Evolutionary conservation across 2,113 vertebrate genomes (phyloP).

Genomic region (Mirounga angustirostris): DNA sequence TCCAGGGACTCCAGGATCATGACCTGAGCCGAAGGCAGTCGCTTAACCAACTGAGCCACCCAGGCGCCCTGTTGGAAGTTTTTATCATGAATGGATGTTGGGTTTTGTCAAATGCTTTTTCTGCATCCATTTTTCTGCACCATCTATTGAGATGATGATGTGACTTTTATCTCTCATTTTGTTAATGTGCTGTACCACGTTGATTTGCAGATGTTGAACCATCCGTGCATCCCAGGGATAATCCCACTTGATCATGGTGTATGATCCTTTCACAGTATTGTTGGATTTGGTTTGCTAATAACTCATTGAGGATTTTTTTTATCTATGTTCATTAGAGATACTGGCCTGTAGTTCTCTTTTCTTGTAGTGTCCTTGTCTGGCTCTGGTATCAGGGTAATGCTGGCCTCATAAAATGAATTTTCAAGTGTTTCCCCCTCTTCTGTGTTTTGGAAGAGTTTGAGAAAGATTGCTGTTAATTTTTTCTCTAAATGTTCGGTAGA

Average conservation of each 20-base stretch:
- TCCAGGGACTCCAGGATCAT: too few relatives aligned
- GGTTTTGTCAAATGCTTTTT: background rate
- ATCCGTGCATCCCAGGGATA: background rate
- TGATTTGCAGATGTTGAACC: background rate
- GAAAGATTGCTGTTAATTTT: background rate
- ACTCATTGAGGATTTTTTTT: background rate
- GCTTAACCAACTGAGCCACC: too few relatives aligned
- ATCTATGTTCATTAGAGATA: background rate
- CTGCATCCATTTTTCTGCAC: background rate
- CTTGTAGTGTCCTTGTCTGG: background rate
- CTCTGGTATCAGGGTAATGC: background rate
- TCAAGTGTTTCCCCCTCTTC: background rate
- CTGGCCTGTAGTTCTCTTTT: background rate
- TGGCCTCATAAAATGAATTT: background rate
- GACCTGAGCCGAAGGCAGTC: too few relatives aligned
- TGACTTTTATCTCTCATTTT: background rate
- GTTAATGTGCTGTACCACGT: background rate
- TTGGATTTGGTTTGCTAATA: background rate
- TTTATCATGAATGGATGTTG: background rate
- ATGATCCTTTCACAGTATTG: background rate
- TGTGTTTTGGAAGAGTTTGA: background rate
- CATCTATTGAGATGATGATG: too few relatives aligned
- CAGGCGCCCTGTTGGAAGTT: too few relatives aligned
- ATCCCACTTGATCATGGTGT: background rate
- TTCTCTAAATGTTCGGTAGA: background rate